A percentile compares a stretch with the other conserved stretches of the same genome.
Conservation (phyloP, 2,888 invertebrate species). For the Imbricaverruca yamaguchii region DNA sequence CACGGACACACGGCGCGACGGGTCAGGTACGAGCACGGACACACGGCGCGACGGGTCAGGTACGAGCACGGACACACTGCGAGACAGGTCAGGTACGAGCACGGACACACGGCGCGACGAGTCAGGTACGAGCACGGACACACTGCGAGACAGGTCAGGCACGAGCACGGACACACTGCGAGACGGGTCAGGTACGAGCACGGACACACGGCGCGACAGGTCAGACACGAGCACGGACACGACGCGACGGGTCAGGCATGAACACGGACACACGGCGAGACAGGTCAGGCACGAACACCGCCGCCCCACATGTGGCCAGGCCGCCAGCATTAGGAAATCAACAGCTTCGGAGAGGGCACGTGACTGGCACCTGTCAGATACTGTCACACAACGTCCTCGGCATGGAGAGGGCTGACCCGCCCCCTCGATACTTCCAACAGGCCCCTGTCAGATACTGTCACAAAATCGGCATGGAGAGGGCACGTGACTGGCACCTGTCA, state of each 20-base stretch:
- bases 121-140: conserved; percentile 24
- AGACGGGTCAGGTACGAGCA: conserved; percentile 19
- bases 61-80: conserved; percentile 24
- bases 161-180: conserved; percentile 23
- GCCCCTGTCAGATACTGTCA: no score
- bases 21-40: conserved; percentile 23
- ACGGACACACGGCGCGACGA: conserved; percentile 18
- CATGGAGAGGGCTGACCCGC: no score
- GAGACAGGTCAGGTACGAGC: background rate
- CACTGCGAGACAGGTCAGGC: background rate
- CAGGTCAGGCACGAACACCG: background rate
- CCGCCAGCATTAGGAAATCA: no score
- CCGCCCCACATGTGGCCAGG: no score
- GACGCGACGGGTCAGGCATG: background rate
- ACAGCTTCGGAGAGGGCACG: no score
- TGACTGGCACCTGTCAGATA: no score
- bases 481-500: no score
- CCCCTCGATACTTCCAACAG: no score
- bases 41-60: background rate
- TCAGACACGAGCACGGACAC: no score
- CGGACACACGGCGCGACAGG: background rate
- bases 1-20: conserved; percentile 21
- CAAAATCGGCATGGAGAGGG: no score
- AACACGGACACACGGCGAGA: conserved; percentile 21
- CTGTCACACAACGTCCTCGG: no score